Conservation (phyloP, 2,888 invertebrate species). For the Miltochrista miniata region DNA sequence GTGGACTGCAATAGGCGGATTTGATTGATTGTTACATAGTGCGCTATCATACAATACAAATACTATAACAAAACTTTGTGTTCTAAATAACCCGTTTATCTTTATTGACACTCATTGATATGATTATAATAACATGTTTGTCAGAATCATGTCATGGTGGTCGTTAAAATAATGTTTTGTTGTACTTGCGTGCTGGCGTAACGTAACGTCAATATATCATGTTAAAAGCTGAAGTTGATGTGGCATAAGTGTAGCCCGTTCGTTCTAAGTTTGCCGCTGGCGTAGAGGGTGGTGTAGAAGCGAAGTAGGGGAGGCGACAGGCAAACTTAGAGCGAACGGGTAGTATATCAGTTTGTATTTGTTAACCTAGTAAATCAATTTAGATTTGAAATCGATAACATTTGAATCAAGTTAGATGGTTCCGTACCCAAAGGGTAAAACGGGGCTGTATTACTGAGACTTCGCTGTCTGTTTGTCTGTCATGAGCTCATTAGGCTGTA, state of each 20-base stretch:
- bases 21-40: not conserved
- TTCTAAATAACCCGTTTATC: not conserved
- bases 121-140: not conserved
- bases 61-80: not conserved
- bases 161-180: slow-evolving; percentile 1
- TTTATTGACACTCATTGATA: not conserved
- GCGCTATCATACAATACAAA: not conserved
- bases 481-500: too few relatives aligned
- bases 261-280: too few relatives aligned
- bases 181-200: slow-evolving; percentile 1
- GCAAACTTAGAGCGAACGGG: too few relatives aligned
- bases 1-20: not conserved
- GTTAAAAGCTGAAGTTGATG: not conserved
- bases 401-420: too few relatives aligned
- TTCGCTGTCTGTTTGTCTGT: too few relatives aligned
- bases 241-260: too few relatives aligned
- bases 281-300: too few relatives aligned
- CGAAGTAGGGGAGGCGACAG: too few relatives aligned
- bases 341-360: not conserved
- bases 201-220: not conserved
- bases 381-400: too few relatives aligned
- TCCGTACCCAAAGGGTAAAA: too few relatives aligned
- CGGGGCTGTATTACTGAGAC: too few relatives aligned
- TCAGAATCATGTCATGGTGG: slow-evolving; percentile 3
- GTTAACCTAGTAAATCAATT: too few relatives aligned